Evolutionary conservation across 2,797 vertebrate genomes (phyloP).

Genomic region (Acipenser ruthenus): DNA sequence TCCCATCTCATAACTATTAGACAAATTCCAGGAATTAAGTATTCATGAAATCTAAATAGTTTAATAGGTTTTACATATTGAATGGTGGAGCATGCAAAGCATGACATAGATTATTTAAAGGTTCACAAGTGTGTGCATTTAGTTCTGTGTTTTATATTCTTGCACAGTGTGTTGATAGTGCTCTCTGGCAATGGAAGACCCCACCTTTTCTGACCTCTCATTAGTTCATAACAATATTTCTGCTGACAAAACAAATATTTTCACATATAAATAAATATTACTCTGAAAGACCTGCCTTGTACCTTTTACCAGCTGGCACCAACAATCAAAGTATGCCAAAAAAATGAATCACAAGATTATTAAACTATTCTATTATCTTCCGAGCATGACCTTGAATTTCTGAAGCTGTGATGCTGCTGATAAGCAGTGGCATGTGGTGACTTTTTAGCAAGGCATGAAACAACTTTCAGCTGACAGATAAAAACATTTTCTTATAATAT

Average conservation of each 20-base stretch:
- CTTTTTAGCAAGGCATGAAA: no score
- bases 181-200: no score
- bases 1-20: neutral
- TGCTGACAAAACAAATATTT: conserved; percentile 1
- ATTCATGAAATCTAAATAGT: neutral
- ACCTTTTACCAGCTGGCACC: conserved; percentile 10
- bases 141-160: no score
- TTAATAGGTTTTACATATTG: neutral
- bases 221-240: no score
- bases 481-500: no score
- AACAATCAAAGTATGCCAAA: neutral
- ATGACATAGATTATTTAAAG: no score
- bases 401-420: neutral
- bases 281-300: neutral
- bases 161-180: no score
- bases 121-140: no score
- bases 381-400: neutral
- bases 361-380: neutral
- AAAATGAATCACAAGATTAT: conserved; percentile 5
- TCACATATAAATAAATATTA: neutral
- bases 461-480: no score
- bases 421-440: neutral
- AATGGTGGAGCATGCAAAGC: no score
- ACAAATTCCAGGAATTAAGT: neutral
- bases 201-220: no score